Evolutionary conservation across 2,888 invertebrate genomes (phyloP).

Genomic region (Harpagoxenus sublaevis): DNA sequence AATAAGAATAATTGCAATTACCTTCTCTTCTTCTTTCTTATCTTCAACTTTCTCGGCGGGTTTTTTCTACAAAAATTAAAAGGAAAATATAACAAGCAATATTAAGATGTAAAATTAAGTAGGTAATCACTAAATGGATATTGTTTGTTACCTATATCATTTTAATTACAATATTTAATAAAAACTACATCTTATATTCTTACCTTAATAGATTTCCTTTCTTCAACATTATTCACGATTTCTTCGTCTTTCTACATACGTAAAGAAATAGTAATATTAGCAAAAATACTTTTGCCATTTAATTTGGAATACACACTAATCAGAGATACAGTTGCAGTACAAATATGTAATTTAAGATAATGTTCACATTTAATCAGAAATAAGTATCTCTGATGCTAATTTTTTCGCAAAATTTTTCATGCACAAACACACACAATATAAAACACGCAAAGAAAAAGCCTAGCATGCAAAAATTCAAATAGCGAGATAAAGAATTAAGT

Average conservation of each 20-base stretch:
- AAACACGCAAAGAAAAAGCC: neutral
- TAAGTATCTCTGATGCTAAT: neutral
- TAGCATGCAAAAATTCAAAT: neutral
- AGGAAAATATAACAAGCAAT: slow-evolving; percentile 40
- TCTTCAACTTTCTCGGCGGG: slow-evolving; percentile 86
- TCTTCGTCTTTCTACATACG: slow-evolving; percentile 81
- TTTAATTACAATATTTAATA: slow-evolving; percentile 1
- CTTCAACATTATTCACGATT: slow-evolving; percentile 82
- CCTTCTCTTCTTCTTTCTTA: slow-evolving; percentile 86
- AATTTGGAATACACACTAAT: neutral
- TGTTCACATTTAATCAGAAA: neutral
- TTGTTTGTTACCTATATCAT: neutral
- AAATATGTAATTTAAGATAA: slow-evolving; percentile 15
- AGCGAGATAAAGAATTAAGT: neutral
- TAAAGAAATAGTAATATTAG: slow-evolving; percentile 21
- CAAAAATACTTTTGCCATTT: neutral
- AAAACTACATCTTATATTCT: neutral
- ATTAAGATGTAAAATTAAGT: neutral
- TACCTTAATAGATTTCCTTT: slow-evolving; percentile 81
- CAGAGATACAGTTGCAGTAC: neutral
- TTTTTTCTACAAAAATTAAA: slow-evolving; percentile 76
- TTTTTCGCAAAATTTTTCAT: slow-evolving; percentile 1
- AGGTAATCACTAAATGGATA: neutral
- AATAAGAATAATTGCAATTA: neutral
- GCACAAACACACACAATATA: slow-evolving; percentile 5